A percentile compares a stretch with the other conserved stretches of the same genome.
These are phyloP conservation scores for Rhynchophorus ferrugineus DNA, from an alignment of 1,140 invertebrate species.

Conservation along the genomic window DNA sequence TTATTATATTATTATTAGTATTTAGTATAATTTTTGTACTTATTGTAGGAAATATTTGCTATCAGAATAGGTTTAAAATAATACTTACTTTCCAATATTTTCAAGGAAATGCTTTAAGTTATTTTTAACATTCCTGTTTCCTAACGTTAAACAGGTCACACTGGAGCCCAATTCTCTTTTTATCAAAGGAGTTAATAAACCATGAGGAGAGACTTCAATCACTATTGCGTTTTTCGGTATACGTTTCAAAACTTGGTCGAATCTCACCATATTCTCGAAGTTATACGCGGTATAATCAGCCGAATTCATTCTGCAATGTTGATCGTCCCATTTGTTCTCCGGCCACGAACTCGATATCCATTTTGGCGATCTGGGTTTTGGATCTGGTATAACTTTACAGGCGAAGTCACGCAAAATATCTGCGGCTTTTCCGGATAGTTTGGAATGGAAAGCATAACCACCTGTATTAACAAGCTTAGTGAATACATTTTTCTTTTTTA, in stretches of 20 bases:
- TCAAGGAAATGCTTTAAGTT: constrained; percentile 61
- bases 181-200: constrained; percentile 64
- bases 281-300: constrained; percentile 92
- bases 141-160: constrained; percentile 64
- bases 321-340: constrained; percentile 62
- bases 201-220: constrained; percentile 76
- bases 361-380: constrained; percentile 60
- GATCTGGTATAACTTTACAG: constrained; percentile 57
- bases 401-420: constrained; percentile 63
- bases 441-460: constrained; percentile 77
- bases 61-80: background rate
- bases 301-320: constrained; percentile 60
- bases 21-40: no score
- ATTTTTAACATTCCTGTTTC: constrained; percentile 60
- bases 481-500: constrained; percentile 68
- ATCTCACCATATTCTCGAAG: constrained; percentile 71
- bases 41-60: constrained; percentile 1
- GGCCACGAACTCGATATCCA: constrained; percentile 85
- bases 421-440: constrained; percentile 67
- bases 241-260: constrained; percentile 68
- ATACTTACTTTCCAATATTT: constrained; percentile 65
- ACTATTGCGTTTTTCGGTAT: constrained; percentile 73
- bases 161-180: constrained; percentile 53
- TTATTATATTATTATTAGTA: no score
- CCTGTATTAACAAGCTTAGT: constrained; percentile 70